A percentile compares a stretch with the other conserved stretches of the same genome.
Conservation (phyloP, 2,797 vertebrate genomes). For the Takifugu ocellatus region DNA sequence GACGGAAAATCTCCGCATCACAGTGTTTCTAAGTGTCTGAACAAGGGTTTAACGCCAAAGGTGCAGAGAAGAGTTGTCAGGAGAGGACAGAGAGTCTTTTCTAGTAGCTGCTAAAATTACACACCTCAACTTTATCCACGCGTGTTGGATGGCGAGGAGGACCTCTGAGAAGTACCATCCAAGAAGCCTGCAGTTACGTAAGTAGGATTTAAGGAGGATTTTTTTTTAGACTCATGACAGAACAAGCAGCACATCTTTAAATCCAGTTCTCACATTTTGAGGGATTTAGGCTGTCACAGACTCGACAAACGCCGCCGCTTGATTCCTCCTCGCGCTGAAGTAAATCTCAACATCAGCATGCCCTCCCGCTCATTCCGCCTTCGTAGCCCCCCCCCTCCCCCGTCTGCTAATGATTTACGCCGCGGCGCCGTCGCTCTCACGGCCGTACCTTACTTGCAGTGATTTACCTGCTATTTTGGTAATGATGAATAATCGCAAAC, state of each 20-base stretch:
- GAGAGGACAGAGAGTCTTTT: background rate
- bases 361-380: conserved; percentile 7
- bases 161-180: conserved; percentile 21
- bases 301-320: conserved; percentile 27
- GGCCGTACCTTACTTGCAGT: conserved; percentile 12
- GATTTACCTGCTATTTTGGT: conserved; percentile 23
- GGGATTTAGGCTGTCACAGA: conserved; percentile 38
- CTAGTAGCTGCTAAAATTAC: background rate
- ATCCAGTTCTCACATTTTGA: conserved; percentile 40
- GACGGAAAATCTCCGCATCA: too few relatives aligned
- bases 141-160: conserved; percentile 2
- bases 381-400: background rate
- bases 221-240: conserved; percentile 28
- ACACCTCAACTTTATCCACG: background rate
- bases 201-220: conserved; percentile 38
- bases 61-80: too few relatives aligned
- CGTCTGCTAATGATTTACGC: conserved; percentile 29
- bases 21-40: too few relatives aligned
- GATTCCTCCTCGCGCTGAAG: conserved; percentile 43
- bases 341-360: conserved; percentile 44
- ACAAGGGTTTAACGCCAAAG: too few relatives aligned
- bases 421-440: conserved; percentile 9
- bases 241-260: conserved; percentile 44
- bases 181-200: conserved; percentile 42
- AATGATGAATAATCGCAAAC: conserved; percentile 5